Conservation (phyloP, 2,888 invertebrate species). For the Callyntrura sp. region DNA sequence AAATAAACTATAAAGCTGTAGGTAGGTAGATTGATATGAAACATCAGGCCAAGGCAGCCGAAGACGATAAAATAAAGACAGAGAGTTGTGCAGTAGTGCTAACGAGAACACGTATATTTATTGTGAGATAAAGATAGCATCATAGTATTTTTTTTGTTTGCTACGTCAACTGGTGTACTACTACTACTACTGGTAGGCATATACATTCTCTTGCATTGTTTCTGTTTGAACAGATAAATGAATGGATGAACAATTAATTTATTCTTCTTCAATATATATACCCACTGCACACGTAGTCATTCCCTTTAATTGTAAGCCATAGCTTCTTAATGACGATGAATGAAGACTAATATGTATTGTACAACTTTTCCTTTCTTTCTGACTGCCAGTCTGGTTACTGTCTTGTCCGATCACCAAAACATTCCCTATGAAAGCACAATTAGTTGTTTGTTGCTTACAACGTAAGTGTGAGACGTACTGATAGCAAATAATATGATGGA, state of each 20-base stretch:
- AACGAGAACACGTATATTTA: background rate
- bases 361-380: constrained; percentile 65
- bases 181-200: background rate
- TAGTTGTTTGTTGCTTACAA: constrained; percentile 9
- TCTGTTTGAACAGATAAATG: constrained; percentile 38
- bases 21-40: background rate
- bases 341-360: constrained; percentile 2
- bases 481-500: constrained; percentile 44
- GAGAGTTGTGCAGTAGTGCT: background rate
- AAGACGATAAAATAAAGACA: background rate
- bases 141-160: background rate
- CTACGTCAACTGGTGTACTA: constrained; percentile 8
- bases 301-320: background rate
- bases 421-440: background rate
- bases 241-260: constrained; percentile 64
- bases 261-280: constrained; percentile 17
- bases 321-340: background rate
- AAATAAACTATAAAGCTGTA: constrained; percentile 4
- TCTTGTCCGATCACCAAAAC: background rate
- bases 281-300: background rate
- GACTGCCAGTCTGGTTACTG: constrained; percentile 20
- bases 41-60: background rate
- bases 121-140: constrained; percentile 4
- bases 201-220: background rate
- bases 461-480: constrained; percentile 21